phyloP scores from a whole-genome alignment of 1,140 invertebrate species.

The Drosophila lacertosa region DNA sequence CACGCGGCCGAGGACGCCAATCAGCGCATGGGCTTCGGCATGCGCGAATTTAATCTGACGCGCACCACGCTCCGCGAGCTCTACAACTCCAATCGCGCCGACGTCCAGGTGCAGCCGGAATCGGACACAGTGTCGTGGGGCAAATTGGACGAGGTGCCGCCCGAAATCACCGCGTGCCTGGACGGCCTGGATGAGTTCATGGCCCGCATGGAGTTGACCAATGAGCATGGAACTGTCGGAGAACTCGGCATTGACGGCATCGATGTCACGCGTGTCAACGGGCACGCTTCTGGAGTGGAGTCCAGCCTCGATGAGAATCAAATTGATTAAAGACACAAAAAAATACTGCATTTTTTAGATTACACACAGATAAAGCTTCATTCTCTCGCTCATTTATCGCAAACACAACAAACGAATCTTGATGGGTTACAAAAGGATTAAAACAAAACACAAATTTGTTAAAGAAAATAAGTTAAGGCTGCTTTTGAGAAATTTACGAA shows the following conservation, averaged over 20 bases:
- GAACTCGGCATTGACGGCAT: neutral
- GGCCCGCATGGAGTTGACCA: conserved; percentile 24
- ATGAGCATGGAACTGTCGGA: neutral
- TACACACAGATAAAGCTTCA: too few species aligned
- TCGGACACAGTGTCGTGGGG: neutral
- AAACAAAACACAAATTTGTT: too few species aligned
- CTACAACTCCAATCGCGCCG: conserved; percentile 51
- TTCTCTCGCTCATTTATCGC: too few species aligned
- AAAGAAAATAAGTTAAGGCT: too few species aligned
- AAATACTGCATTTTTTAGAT: neutral
- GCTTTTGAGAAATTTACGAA: too few species aligned
- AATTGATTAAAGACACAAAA: neutral
- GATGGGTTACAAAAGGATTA: too few species aligned
- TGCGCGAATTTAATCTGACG: conserved; percentile 74
- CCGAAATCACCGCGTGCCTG: conserved; percentile 44
- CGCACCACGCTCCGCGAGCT: conserved; percentile 70
- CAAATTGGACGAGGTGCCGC: conserved; percentile 21
- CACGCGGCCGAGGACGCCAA: conserved; percentile 51
- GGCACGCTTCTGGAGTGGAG: too few species aligned
- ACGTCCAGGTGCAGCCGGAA: conserved; percentile 2
- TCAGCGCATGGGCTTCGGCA: conserved; percentile 62
- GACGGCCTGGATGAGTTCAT: conserved; percentile 55
- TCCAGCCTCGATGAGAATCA: neutral
- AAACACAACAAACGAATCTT: too few species aligned
- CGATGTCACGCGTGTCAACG: too few species aligned